Base-by-base conservation (phyloP, 2,888 invertebrate genomes). In the Chrysomela aeneicollis region DNA sequence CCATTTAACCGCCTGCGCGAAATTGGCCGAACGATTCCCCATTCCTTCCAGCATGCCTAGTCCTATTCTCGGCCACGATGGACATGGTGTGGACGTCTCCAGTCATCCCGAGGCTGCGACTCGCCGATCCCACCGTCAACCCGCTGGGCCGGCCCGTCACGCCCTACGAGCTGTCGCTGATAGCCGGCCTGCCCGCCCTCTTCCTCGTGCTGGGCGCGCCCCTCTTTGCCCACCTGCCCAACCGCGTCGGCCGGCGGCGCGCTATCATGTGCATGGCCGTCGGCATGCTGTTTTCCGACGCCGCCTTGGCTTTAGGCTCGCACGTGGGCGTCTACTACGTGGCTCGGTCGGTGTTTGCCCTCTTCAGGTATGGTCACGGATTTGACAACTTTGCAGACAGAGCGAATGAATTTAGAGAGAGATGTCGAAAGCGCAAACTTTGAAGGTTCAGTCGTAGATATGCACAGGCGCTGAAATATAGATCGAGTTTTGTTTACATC, bases 261-360 rank as follows among this genome's bases (percentile, higher is more conserved):
- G 86, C 88, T 0, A 82, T 92, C 10, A 77, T 92, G 6, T 79
- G 86, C 8, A 85, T 89, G 17, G 82, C 87, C 0, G 71, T 90
- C 0, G 90, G 92, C 0, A 89, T 90, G 60, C 78, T 90, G 19
- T 37, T 88, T 0, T 91, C 72, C 1, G 46, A 67, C 21, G 10
- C 68, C 1, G 51, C 61, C 0, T 8, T 66, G 3, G 66, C 71
- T 0, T 70, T 71, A n/a, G 67, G 70, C 8, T 61, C 51, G 1
- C 49, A 37, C 4, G 51, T 73, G 1, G 17, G 37, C 10, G 19
- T 67, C 3, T 71, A 64, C 59, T 88, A 86, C 82, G 85, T 80
- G 6, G 89, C 87, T 10, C 17, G 54, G 0, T 30, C 30, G 18
- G 1, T 19, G 1, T 30, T 35, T 8, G 9, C 18, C 4, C 4